Evolutionary conservation across 1,140 invertebrate genomes (phyloP), one percentile per base, ranked within the genome.

Genomic region (Drosophila santomea): DNA sequence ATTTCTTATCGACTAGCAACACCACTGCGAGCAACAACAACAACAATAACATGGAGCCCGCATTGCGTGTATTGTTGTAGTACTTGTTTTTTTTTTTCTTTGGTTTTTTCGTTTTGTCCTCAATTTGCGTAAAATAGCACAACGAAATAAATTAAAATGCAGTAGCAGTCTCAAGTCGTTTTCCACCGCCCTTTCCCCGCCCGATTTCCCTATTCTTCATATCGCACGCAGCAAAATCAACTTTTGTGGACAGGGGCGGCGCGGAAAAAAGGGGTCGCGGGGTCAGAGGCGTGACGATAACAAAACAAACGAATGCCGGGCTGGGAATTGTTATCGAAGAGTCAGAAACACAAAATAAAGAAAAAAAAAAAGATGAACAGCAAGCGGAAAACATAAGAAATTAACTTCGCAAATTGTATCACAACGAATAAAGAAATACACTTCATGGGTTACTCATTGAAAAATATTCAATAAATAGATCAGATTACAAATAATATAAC

Each of bases 131-230:
- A 86, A 86, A 86, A 86, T 86, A 84, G 82, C 82, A 86, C 82
- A 86, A 75, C 83, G 75, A 86, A 88, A 88, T 88, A 88, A 86
- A 88, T 86, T 88, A 86, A 86, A 86, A 86, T 86, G 82, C 82
- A 86, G 67, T 60, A 69, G 68, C 54, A 59, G 78, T 71, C 58
- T 69, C 56, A 61, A 80, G 52, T 67, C 48, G 67, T 52, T 52
- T 47, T 67, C 44, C 43, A n/a, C 35, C 63, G 32, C 15, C 15
- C 23, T 23, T n/a, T 32, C n/a, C 32, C 50, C 32, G 38, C 32
- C 7, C 10, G 4, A 11, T 36, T 51, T 35, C 32, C 32, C 50
- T 36, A 36, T 20, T 20, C 32, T 20, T 36, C 50, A 52, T 52
- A 52, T 52, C 50, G 15, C 50, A 52, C 50, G 50, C 50, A 52